phyloP scores from a whole-genome alignment of 2,113 vertebrate genomes.

The Eleginops maclovinus region DNA sequence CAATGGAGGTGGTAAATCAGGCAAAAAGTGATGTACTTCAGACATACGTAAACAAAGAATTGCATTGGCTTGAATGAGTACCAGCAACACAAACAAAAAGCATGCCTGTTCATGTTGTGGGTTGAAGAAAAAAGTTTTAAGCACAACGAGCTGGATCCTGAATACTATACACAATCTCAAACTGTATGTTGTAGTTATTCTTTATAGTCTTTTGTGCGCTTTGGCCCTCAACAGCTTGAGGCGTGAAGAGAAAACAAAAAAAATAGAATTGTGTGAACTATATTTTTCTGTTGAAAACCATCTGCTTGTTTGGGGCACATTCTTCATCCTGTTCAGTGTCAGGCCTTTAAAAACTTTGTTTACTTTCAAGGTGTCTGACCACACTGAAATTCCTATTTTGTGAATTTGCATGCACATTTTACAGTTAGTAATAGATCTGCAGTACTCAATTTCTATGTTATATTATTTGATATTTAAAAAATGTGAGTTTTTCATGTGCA shows the following conservation, averaged over 20 bases:
- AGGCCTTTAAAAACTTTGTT: not conserved
- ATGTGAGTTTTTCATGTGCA: not conserved
- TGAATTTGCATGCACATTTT: not conserved
- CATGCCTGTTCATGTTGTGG: not conserved
- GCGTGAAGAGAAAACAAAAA: slow-evolving; percentile 6
- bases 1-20: not conserved
- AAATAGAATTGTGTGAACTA: not conserved
- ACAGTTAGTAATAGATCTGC: not conserved
- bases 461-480: not conserved
- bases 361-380: not conserved
- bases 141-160: not conserved
- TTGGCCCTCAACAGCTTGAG: slow-evolving; percentile 28
- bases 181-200: not conserved
- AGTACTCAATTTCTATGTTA: not conserved
- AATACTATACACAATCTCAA: not conserved
- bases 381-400: not conserved
- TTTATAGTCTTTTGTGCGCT: not conserved
- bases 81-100: not conserved
- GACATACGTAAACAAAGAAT: slow-evolving; percentile 23
- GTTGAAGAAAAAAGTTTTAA: not conserved
- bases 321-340: not conserved
- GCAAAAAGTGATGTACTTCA: not conserved
- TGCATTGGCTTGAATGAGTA: not conserved
- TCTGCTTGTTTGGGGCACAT: not conserved
- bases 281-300: slow-evolving; percentile 15